Percentiles rank a stretch among this genome's conserved stretches.
phyloP scores from a whole-genome alignment of 2,888 invertebrate genomes.

The Heliconius ismenius region DNA sequence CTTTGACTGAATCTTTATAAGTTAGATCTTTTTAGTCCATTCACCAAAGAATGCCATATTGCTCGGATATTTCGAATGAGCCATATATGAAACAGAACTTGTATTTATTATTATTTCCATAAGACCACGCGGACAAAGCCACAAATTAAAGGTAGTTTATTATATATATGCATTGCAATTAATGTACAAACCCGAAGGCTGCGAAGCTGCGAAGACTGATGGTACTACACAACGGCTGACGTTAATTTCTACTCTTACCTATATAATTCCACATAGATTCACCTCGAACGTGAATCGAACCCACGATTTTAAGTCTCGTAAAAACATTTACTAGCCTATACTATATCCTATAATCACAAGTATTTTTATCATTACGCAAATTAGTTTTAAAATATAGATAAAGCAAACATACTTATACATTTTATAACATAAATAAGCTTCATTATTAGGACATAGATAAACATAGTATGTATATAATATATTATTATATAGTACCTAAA shows the following conservation, averaged over 20 bases:
- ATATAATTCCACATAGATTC: slow-evolving; percentile 10
- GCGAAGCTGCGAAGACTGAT: slow-evolving; percentile 1
- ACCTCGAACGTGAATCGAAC: slow-evolving; percentile 16
- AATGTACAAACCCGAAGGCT: not conserved
- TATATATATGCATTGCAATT: not conserved
- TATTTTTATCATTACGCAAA: not conserved
- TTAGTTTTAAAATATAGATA: slow-evolving; percentile 10
- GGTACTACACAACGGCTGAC: slow-evolving; percentile 7
- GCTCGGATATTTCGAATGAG: not conserved
- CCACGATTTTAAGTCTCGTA: not conserved
- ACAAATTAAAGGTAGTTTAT: not conserved
- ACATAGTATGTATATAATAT: not conserved
- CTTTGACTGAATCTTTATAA: too few species aligned
- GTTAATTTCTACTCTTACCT: slow-evolving; percentile 15
- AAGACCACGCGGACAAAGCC: not conserved
- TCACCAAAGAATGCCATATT: too few species aligned
- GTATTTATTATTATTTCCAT: not conserved
- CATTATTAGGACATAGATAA: slow-evolving; percentile 1
- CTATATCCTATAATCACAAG: not conserved
- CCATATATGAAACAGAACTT: not conserved
- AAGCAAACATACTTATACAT: not conserved
- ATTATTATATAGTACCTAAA: slow-evolving; percentile 10
- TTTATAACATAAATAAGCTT: slow-evolving; percentile 8
- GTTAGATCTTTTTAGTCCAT: too few species aligned
- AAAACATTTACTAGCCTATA: not conserved